Percentiles rank a stretch among this genome's conserved stretches.
Conservation (phyloP, 2,888 invertebrate genomes). For the Dryadula phaetusa region DNA sequence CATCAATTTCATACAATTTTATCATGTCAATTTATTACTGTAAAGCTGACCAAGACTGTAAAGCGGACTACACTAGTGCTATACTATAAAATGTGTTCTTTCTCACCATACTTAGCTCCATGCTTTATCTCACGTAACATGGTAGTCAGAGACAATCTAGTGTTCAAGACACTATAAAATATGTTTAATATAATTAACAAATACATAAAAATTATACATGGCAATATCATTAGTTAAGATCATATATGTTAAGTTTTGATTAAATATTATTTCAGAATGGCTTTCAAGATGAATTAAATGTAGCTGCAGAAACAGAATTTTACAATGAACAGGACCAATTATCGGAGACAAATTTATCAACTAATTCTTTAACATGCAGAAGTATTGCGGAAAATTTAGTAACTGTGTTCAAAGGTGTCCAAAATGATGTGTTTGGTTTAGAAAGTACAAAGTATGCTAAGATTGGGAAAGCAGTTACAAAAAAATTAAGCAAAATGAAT, state of each 20-base stretch:
- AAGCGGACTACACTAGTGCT: too few relatives aligned
- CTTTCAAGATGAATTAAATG: conserved; percentile 50
- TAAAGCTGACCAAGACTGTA: too few relatives aligned
- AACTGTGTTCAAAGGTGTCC: conserved; percentile 63
- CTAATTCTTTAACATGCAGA: conserved; percentile 54
- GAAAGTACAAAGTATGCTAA: conserved; percentile 61
- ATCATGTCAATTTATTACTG: too few relatives aligned
- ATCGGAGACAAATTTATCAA: conserved; percentile 43
- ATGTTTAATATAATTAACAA: too few relatives aligned
- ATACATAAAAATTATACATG: too few relatives aligned
- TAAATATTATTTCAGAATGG: conserved; percentile 12
- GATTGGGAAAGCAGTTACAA: conserved; percentile 62
- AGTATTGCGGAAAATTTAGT: conserved; percentile 63
- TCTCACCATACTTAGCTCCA: too few relatives aligned
- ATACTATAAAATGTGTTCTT: too few relatives aligned
- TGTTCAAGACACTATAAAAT: too few relatives aligned
- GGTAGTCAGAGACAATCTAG: too few relatives aligned
- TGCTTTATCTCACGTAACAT: too few relatives aligned
- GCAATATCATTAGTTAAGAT: too few relatives aligned
- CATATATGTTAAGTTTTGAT: not conserved
- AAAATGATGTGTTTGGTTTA: conserved; percentile 67
- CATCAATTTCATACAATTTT: too few relatives aligned
- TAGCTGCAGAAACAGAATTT: conserved; percentile 45
- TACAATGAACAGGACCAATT: conserved; percentile 50
- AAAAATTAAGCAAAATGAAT: conserved; percentile 63